phyloP scores from a whole-genome alignment of 2,113 vertebrate species.

The Limnothrissa miodon region DNA sequence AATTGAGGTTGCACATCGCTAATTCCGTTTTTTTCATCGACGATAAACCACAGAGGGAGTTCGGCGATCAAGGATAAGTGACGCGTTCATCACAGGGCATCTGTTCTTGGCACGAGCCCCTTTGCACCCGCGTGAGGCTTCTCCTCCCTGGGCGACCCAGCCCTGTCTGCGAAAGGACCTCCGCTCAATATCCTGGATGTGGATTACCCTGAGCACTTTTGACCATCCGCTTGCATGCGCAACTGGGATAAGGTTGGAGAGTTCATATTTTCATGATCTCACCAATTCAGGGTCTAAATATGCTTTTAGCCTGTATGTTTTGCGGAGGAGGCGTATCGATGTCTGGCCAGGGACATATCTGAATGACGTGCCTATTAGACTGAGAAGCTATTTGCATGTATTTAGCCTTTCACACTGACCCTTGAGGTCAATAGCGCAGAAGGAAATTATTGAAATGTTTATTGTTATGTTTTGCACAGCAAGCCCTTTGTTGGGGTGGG shows the following conservation, averaged over 20 bases:
- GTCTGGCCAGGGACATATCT: neutral
- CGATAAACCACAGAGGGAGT: neutral
- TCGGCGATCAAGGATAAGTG: slow-evolving; percentile 20
- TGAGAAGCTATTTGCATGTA: neutral
- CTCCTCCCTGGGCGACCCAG: slow-evolving; percentile 3
- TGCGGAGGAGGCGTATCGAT: neutral
- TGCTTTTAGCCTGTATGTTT: neutral
- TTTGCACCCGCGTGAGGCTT: neutral
- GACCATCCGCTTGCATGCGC: neutral
- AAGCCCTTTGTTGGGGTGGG: neutral
- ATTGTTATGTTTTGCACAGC: neutral
- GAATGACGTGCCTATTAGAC: neutral
- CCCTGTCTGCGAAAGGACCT: neutral
- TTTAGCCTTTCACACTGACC: neutral
- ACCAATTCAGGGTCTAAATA: neutral
- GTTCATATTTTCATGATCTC: neutral
- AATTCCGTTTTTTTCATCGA: neutral
- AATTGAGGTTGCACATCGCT: neutral
- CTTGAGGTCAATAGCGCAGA: neutral
- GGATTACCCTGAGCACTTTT: slow-evolving; percentile 6
- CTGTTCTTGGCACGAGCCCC: slow-evolving; percentile 5
- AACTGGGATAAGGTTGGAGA: neutral
- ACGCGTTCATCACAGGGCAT: slow-evolving; percentile 11
- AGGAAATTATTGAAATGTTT: too few species aligned
- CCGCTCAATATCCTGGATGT: neutral